Base-by-base conservation (phyloP, 2,113 vertebrate species). In the Rutilus rutilus region DNA sequence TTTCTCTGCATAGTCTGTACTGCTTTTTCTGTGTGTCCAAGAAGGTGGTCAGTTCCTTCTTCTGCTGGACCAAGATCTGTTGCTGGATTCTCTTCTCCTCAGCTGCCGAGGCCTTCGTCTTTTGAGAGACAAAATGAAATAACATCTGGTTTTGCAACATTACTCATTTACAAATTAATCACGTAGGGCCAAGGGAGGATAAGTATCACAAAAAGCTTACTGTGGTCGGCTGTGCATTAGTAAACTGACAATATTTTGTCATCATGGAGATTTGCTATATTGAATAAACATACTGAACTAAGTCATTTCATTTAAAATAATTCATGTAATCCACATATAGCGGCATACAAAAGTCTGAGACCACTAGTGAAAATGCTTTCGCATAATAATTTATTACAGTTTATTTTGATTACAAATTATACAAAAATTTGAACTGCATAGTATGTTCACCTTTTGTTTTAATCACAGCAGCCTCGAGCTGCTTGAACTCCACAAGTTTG, bases 11-110 rank as follows among this genome's bases (percentile, higher is more conserved):
- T 95, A 98, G 96, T 93, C 99, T 99, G 95, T 99, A 99, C 94
- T 99, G 97, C 93, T 97, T 98, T 95, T 98, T 99, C 93, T 99
- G 98, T 95, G 96, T 98, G 94, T 99, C 98, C 95, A 99, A 96
- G 94, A 99, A 99, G 91, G 96, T 98, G 94, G 97, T 97, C 94
- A 99, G 96, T 92, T 99, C 98, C 95, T 98, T 99, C 96, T 99
- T 99, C 93, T 99, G 98, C 95, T 99, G 98, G 91, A 97, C 94
- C 95, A 96, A 91, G 89, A 99, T 99, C 95, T 99, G 98, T 94
- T 99, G 98, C 96, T 99, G 98, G 95, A 99, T 98, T 94, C 97
- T 98, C 94, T 97, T 99, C 93, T 99, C 98, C 91, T 99, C 98
- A 76, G 97, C 93, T 91, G 96, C 93, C 76, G 96, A 93, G 65